Conservation (phyloP, 2,797 vertebrate genomes). For the Nannoperca australis region DNA sequence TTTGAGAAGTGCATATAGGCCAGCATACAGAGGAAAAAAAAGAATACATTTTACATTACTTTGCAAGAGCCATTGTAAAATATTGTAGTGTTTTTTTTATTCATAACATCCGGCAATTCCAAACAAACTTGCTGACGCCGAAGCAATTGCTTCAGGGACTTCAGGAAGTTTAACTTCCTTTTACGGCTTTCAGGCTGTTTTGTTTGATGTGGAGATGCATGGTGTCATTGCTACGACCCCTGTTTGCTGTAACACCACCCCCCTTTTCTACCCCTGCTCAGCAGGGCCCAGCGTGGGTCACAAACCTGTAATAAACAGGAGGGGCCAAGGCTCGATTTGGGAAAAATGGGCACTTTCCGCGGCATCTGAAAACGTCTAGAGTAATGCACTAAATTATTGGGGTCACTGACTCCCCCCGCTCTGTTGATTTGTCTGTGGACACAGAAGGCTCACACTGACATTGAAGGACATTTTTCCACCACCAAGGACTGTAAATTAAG, state of each 20-base stretch:
- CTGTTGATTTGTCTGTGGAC: constrained; percentile 88
- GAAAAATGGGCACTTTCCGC: constrained; percentile 83
- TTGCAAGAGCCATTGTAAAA: constrained; percentile 33
- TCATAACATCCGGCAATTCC: constrained; percentile 40
- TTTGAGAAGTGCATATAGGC: constrained; percentile 3
- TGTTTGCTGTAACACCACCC: constrained; percentile 74
- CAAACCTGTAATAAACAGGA: constrained; percentile 89
- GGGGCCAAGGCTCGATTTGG: constrained; percentile 81
- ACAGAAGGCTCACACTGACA: constrained; percentile 84
- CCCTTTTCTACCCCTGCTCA: constrained; percentile 73
- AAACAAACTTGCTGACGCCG: constrained; percentile 44
- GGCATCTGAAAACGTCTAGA: constrained; percentile 83
- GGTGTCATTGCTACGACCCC: constrained; percentile 87
- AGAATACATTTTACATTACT: constrained; percentile 19
- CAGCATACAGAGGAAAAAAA: not conserved
- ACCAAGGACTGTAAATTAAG: constrained; percentile 84
- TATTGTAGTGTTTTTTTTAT: constrained; percentile 29
- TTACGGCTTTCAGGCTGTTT: constrained; percentile 69
- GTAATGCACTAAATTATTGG: constrained; percentile 89
- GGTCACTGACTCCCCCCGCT: constrained; percentile 87
- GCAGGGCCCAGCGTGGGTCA: constrained; percentile 83
- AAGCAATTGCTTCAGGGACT: constrained; percentile 45
- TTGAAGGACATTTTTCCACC: constrained; percentile 86
- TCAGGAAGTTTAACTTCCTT: constrained; percentile 66
- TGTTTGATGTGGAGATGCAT: constrained; percentile 78